Percentiles rank a stretch among this genome's conserved stretches.
These are phyloP conservation scores for Crossaster papposus DNA, from an alignment of 53 echinoderm and acorn worm species.

Conservation along the genomic window DNA sequence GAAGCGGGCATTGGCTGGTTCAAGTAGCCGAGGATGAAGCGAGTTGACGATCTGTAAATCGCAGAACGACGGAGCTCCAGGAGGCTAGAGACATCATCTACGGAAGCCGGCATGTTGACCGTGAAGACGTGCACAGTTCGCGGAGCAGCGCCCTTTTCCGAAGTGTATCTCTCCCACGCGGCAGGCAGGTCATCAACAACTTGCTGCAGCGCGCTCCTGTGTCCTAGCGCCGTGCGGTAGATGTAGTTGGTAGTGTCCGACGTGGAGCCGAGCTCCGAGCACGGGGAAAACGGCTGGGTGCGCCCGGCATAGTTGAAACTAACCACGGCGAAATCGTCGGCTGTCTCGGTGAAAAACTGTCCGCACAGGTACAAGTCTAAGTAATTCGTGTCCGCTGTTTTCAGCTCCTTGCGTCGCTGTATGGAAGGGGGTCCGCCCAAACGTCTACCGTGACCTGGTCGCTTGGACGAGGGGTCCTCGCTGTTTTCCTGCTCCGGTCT, in stretches of 20 bases:
- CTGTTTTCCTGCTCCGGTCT: not conserved
- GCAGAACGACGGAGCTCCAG: constrained; percentile 1
- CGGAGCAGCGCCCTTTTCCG: constrained; percentile 12
- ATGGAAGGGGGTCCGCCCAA: constrained; percentile 23
- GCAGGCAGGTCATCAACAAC: constrained; percentile 18
- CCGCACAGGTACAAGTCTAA: constrained; percentile 51
- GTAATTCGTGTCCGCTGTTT: constrained; percentile 24
- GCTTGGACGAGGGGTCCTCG: not conserved
- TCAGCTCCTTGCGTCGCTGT: constrained; percentile 6
- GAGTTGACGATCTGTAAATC: constrained; percentile 8
- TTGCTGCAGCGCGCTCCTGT: constrained; percentile 18
- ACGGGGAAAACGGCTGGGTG: constrained; percentile 40
- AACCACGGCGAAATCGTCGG: constrained; percentile 38
- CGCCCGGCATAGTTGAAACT: constrained; percentile 54
- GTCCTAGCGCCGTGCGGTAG: not conserved
- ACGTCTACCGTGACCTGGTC: not conserved
- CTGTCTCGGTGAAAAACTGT: constrained; percentile 16
- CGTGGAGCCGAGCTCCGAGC: constrained; percentile 5
- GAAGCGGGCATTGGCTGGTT: not conserved
- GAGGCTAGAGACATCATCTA: not conserved
- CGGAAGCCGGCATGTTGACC: constrained; percentile 22
- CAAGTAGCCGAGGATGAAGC: constrained; percentile 46
- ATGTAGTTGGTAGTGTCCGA: constrained; percentile 31
- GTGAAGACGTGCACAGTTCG: constrained; percentile 37
- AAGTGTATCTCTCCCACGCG: constrained; percentile 8